phyloP scores from a whole-genome alignment of 2,797 vertebrate genomes.

The Anniella stebbinsi region DNA sequence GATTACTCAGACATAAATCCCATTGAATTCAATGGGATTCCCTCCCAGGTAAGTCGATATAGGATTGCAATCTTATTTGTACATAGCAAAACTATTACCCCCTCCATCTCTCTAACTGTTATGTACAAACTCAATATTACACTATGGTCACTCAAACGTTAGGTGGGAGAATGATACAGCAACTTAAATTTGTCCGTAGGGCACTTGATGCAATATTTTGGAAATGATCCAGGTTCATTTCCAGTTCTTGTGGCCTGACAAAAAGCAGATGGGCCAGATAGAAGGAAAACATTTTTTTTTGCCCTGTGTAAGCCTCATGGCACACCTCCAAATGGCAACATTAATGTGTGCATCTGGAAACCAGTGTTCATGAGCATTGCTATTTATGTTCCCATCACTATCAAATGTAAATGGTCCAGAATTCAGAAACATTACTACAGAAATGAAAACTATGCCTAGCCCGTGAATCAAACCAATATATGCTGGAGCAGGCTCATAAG shows the following conservation, averaged over 20 bases:
- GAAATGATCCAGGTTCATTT: slow-evolving; percentile 2
- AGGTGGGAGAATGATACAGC: background rate
- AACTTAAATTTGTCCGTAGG: background rate
- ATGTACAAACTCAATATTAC: background rate
- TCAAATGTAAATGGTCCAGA: slow-evolving; percentile 1
- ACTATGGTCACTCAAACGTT: background rate
- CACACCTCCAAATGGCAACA: background rate
- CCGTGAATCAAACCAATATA: background rate
- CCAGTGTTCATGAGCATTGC: background rate
- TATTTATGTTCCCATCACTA: background rate
- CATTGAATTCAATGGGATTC: slow-evolving; percentile 13
- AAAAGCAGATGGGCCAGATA: background rate
- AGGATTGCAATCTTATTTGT: background rate
- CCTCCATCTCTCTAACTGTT: background rate
- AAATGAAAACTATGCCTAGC: background rate
- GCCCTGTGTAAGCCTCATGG: background rate
- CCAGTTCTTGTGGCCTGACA: background rate
- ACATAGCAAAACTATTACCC: background rate
- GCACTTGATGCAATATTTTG: background rate
- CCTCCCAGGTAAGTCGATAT: background rate
- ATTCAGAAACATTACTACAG: background rate
- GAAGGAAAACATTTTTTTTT: background rate
- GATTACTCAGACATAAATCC: background rate
- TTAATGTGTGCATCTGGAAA: background rate
- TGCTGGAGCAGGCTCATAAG: slow-evolving; percentile 19